Conservation (phyloP, 1,140 invertebrate genomes). For the Gonatopus flavifemur region DNA sequence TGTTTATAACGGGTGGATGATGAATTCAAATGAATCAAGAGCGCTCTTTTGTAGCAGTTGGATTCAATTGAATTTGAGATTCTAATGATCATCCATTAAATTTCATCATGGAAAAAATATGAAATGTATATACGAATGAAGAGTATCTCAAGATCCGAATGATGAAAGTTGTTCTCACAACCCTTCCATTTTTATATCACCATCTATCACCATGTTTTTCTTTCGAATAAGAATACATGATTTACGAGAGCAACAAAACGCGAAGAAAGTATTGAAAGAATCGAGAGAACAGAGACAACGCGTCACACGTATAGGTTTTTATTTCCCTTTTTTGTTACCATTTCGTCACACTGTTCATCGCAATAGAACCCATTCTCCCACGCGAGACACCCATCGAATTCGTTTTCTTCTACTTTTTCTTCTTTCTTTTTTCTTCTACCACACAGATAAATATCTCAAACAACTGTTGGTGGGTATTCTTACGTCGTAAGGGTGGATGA, state of each 20-base stretch:
- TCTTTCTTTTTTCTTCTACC: conserved; percentile 11
- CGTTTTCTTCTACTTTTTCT: conserved; percentile 30
- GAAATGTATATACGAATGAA: no score
- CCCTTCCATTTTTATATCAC: no score
- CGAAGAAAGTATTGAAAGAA: background rate
- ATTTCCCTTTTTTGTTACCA: conserved; percentile 30
- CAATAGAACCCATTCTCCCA: conserved; percentile 43
- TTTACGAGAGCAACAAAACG: no score
- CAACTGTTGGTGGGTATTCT: conserved; percentile 4
- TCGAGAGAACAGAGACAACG: conserved; percentile 21
- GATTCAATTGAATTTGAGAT: no score
- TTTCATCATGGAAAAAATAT: no score
- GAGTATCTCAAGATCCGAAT: no score
- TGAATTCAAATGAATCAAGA: conserved; percentile 12
- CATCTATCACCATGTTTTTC: no score
- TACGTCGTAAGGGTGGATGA: background rate
- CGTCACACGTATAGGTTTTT: conserved; percentile 33
- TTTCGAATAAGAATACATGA: no score
- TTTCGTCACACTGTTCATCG: conserved; percentile 27
- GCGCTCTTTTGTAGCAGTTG: no score
- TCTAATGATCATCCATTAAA: no score
- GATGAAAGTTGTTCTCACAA: no score
- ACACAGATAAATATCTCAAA: conserved; percentile 21
- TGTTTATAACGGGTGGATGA: conserved; percentile 26
- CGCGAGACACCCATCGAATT: conserved; percentile 42